A percentile compares a stretch with the other conserved stretches of the same genome.
phyloP scores from a whole-genome alignment of 2,797 vertebrate species.

The Lagodon rhomboides region DNA sequence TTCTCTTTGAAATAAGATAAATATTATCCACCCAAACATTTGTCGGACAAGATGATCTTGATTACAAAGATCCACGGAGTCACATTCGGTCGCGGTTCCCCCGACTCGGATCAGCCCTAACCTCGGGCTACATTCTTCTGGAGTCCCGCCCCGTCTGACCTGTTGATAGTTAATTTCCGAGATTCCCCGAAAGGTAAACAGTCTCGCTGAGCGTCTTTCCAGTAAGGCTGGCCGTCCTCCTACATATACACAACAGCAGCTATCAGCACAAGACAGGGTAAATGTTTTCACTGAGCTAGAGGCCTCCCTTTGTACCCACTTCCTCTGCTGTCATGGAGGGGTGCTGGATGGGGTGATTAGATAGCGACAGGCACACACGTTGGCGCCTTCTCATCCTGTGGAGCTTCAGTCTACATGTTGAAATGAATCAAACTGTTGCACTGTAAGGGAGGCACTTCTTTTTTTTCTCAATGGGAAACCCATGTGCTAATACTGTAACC shows the following conservation, averaged over 20 bases:
- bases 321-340: conserved; percentile 79
- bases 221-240: conserved; percentile 64
- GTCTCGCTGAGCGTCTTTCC: conserved; percentile 24
- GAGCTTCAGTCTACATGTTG: conserved; percentile 54
- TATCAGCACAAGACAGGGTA: conserved; percentile 69
- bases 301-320: conserved; percentile 76
- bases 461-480: conserved; percentile 6
- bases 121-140: conserved; percentile 22
- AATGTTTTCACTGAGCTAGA: conserved; percentile 79
- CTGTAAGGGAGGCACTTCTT: neutral
- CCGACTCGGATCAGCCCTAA: neutral
- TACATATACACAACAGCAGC: conserved; percentile 65
- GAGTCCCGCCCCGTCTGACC: conserved; percentile 47
- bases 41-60: neutral
- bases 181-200: conserved; percentile 55
- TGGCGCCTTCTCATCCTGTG: conserved; percentile 82
- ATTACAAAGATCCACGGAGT: neutral
- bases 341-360: conserved; percentile 77
- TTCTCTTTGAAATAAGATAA: neutral
- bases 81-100: neutral
- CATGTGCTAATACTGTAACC: neutral
- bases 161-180: conserved; percentile 43
- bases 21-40: neutral
- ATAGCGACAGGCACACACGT: conserved; percentile 71
- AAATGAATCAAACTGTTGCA: conserved; percentile 11